Evolutionary conservation across 2,888 invertebrate species (phyloP), one percentile per base, ranked within the genome.

Genomic region (Scelioninae gen. 2): DNA sequence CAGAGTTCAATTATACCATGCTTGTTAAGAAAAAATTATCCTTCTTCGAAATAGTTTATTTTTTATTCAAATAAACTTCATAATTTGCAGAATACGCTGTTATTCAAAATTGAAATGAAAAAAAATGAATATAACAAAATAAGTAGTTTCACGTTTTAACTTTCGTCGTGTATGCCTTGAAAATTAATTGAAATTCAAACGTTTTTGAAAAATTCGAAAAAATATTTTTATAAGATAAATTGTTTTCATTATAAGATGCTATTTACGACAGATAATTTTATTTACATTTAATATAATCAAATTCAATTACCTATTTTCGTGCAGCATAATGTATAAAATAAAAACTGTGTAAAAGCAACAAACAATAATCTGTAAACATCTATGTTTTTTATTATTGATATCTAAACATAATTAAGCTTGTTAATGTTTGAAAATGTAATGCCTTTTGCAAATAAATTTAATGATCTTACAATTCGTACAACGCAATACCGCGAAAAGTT

Each of bases 391-490:
- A 31, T 37, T 25, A 33, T 53, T 35, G 15, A 15, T 13, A 31
- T 53, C 13, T 25, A 39, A 53, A 28, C 28, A 28, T 28, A 41
- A 41, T n/a, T 7, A 55, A 41, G 35, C 11, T 18, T 53, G 52
- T 37, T 22, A 22, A 15, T 53, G 13, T 28, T 39, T 55, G 25
- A 55, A 58, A 58, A 45, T 46, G 33, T 39, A 58, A 58, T 58
- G 45, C 46, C 15, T 46, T 25, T 25, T 25, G 41, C 3, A 28
- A 35, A 18, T 37, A 18, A 31, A 18, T 4, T 19, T 57, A 43
- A 31, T 57, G 43, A 33, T 33, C 43, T 33, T 19, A 33, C 31
- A 25, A 57, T 57, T 15, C 43, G 9, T 35, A 22, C 22, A 5
- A 9, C 19, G 31, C 33, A 33, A 57, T 57, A 19, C 35, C 37